These are phyloP conservation scores for Paraplagusia blochii DNA, from an alignment of 2,113 vertebrate genomes.

Conservation along the genomic window DNA sequence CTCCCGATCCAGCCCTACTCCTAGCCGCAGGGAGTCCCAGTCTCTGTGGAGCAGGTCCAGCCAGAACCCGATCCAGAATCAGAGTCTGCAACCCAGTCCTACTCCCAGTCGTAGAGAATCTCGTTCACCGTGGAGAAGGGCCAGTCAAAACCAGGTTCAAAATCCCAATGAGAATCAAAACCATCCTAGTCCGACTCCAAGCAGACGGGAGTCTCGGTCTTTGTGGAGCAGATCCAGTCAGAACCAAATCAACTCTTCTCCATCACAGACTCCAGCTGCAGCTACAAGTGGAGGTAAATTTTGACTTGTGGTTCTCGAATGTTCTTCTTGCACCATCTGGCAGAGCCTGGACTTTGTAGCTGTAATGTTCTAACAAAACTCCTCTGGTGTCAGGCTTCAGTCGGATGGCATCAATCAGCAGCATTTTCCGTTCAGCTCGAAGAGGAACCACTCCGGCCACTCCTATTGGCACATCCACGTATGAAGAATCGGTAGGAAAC, in stretches of 20 bases:
- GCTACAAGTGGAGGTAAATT: constrained; percentile 42
- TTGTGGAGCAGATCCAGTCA: constrained; percentile 29
- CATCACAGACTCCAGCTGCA: constrained; percentile 10
- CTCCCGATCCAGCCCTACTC: constrained; percentile 14
- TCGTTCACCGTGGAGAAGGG: constrained; percentile 54
- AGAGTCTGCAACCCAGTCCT: constrained; percentile 29
- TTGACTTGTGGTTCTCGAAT: no score
- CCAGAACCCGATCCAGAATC: constrained; percentile 50
- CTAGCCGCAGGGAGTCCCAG: constrained; percentile 35
- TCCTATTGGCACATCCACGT: constrained; percentile 15
- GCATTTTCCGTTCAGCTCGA: constrained; percentile 65
- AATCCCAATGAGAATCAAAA: constrained; percentile 37
- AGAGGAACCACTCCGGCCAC: constrained; percentile 41
- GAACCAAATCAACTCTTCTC: neutral
- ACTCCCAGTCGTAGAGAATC: constrained; percentile 49
- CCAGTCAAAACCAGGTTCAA: constrained; percentile 47
- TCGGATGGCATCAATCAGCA: constrained; percentile 67
- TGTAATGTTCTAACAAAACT: neutral
- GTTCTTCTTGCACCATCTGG: constrained; percentile 2
- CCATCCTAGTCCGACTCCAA: constrained; percentile 29
- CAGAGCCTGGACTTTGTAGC: neutral
- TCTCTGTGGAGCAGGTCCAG: constrained; percentile 58
- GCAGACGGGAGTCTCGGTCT: constrained; percentile 45
- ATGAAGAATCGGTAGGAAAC: constrained; percentile 22
- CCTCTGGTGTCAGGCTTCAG: constrained; percentile 50